phyloP scores from a whole-genome alignment of 2,113 vertebrate genomes.

The Isichthys henryi region DNA sequence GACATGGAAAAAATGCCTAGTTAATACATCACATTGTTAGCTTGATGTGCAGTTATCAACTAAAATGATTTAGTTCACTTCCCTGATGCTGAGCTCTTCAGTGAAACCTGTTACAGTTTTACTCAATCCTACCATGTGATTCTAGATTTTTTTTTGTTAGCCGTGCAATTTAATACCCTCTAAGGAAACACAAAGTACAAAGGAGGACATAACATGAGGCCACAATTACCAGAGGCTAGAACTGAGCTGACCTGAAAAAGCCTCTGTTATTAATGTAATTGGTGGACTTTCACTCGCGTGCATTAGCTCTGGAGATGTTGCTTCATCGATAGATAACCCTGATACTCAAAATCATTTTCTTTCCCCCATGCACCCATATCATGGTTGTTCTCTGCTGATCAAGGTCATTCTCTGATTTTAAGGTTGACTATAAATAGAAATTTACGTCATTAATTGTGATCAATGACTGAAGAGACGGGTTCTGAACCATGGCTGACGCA shows the following conservation, averaged over 20 bases:
- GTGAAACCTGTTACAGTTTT: not conserved
- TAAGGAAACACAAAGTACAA: not conserved
- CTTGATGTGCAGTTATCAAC: not conserved
- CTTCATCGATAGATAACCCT: not conserved
- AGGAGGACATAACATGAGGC: not conserved
- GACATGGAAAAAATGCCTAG: not conserved
- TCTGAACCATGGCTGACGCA: not conserved
- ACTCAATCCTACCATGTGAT: constrained; percentile 7
- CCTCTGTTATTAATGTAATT: not conserved
- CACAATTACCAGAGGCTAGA: not conserved
- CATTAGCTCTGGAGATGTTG: not conserved
- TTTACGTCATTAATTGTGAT: not conserved
- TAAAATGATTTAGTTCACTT: not conserved
- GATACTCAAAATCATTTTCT: not conserved
- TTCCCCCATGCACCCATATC: not conserved
- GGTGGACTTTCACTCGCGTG: not conserved
- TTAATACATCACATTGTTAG: not conserved
- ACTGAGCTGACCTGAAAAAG: not conserved
- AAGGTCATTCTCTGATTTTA: not conserved
- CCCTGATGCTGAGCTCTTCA: not conserved
- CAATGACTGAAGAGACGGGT: not conserved
- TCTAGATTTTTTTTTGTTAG: not conserved
- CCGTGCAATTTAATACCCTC: not conserved
- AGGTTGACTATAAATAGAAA: not conserved
- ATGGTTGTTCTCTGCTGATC: not conserved